These are phyloP conservation scores for Auanema freiburgensis DNA, from an alignment of 2,888 invertebrate species.

Conservation along the genomic window DNA sequence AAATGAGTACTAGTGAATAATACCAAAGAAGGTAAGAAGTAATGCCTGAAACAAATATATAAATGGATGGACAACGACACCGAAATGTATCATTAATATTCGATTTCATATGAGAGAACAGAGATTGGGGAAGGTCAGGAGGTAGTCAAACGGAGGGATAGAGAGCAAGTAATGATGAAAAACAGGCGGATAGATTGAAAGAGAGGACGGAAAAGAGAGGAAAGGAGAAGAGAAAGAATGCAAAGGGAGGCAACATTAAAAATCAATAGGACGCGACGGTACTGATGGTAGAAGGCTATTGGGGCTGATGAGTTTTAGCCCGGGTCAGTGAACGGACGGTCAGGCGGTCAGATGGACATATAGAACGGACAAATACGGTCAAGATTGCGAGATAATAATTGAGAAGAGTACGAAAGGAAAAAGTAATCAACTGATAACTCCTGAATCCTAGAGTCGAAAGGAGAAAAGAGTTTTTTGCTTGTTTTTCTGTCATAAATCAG, in stretches of 20 bases:
- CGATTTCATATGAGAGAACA: not conserved
- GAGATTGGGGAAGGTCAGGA: slow-evolving; percentile 10
- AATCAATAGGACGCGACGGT: not conserved
- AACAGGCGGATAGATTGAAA: not conserved
- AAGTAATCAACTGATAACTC: too few relatives aligned
- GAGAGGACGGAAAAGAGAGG: slow-evolving; percentile 5
- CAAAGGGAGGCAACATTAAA: not conserved
- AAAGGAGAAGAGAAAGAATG: not conserved
- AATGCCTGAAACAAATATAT: slow-evolving; percentile 17
- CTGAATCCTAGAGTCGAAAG: too few relatives aligned
- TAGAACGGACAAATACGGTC: too few relatives aligned
- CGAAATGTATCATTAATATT: too few relatives aligned
- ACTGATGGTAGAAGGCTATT: slow-evolving; percentile 2
- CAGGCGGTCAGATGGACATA: too few relatives aligned
- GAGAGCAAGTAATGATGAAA: not conserved
- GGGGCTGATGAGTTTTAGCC: not conserved
- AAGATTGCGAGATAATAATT: too few relatives aligned
- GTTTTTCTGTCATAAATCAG: slow-evolving; percentile 13
- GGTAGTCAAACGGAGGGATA: slow-evolving; percentile 13
- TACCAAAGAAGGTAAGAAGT: slow-evolving; percentile 13
- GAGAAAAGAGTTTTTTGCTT: too few relatives aligned
- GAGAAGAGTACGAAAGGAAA: too few relatives aligned
- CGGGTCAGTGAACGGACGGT: too few relatives aligned
- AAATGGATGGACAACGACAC: slow-evolving; percentile 1
- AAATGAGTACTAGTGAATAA: too few relatives aligned